A percentile compares a stretch with the other conserved stretches of the same genome.
These are phyloP conservation scores for Hemibagrus wyckioides DNA, from an alignment of 2,113 vertebrate genomes.

Conservation along the genomic window DNA sequence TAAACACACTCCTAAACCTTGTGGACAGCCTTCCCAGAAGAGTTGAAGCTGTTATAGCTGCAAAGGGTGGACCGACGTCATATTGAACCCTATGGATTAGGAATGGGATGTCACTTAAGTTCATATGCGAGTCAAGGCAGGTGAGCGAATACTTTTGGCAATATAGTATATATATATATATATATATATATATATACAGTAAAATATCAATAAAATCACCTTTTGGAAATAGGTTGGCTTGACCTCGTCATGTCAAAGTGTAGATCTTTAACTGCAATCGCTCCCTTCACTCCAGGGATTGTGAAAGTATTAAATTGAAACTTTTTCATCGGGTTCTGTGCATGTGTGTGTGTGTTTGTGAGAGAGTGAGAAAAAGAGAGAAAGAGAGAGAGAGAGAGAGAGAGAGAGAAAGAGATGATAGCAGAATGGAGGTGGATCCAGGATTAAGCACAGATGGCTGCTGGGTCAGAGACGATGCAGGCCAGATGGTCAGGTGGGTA, in stretches of 20 bases:
- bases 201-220: background rate
- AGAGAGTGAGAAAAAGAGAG: constrained; percentile 22
- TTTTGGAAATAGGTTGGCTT: constrained; percentile 5
- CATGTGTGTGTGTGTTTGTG: constrained; percentile 21
- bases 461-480: constrained; percentile 51
- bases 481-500: constrained; percentile 58
- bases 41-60: too few relatives aligned
- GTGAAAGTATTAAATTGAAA: constrained; percentile 41
- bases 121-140: too few relatives aligned
- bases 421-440: constrained; percentile 47
- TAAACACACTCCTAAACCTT: too few relatives aligned
- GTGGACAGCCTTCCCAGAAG: too few relatives aligned
- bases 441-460: constrained; percentile 54
- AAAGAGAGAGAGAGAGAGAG: constrained; percentile 26
- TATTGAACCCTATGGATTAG: too few relatives aligned
- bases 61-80: too few relatives aligned
- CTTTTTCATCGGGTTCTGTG: constrained; percentile 28
- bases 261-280: constrained; percentile 21
- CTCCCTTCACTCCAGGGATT: constrained; percentile 21
- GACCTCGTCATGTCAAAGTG: background rate
- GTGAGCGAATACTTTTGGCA: too few relatives aligned
- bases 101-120: too few relatives aligned
- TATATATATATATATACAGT: too few relatives aligned
- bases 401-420: constrained; percentile 26
- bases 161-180: too few relatives aligned